These are phyloP conservation scores for Dysidea cf. avara DNA, from an alignment of 37 sponge, comb jelly and placozoan species.

Conservation along the genomic window DNA sequence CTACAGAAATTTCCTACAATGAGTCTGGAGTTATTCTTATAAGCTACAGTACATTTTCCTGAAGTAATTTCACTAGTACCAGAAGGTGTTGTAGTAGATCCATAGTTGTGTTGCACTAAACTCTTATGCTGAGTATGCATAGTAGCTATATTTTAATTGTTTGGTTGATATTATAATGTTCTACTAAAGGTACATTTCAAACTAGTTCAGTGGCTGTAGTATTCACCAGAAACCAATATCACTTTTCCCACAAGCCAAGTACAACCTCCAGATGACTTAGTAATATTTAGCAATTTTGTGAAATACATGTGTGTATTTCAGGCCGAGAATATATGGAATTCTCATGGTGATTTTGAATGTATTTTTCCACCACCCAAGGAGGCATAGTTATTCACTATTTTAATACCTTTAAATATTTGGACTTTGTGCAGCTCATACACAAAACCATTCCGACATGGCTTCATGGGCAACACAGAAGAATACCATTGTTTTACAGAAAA, in stretches of 20 bases:
- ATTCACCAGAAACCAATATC: slow-evolving; percentile 75
- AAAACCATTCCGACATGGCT: too few species aligned
- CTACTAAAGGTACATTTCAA: slow-evolving; percentile 63
- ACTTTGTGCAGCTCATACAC: too few species aligned
- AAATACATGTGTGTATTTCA: slow-evolving; percentile 9
- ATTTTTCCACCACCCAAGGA: slow-evolving; percentile 26
- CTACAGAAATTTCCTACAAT: slow-evolving; percentile 82
- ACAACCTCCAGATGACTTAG: too few species aligned
- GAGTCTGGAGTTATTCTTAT: slow-evolving; percentile 70
- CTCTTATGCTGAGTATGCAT: slow-evolving; percentile 67
- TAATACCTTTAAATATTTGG: too few species aligned
- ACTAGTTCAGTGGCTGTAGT: slow-evolving; percentile 58
- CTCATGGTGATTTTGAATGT: slow-evolving; percentile 77
- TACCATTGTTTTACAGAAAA: too few species aligned
- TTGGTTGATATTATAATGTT: too few species aligned
- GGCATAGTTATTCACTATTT: too few species aligned
- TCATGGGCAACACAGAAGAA: too few species aligned
- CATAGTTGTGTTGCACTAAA: slow-evolving; percentile 72
- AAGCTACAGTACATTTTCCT: slow-evolving; percentile 70
- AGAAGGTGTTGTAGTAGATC: slow-evolving; percentile 13
- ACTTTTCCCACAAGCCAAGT: too few species aligned
- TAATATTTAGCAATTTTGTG: neutral
- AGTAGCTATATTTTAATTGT: too few species aligned
- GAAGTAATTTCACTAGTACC: slow-evolving; percentile 12
- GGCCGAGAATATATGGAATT: slow-evolving; percentile 84